Conservation (phyloP, 2,888 invertebrate genomes). For the Nephrocerus scutellatus region DNA sequence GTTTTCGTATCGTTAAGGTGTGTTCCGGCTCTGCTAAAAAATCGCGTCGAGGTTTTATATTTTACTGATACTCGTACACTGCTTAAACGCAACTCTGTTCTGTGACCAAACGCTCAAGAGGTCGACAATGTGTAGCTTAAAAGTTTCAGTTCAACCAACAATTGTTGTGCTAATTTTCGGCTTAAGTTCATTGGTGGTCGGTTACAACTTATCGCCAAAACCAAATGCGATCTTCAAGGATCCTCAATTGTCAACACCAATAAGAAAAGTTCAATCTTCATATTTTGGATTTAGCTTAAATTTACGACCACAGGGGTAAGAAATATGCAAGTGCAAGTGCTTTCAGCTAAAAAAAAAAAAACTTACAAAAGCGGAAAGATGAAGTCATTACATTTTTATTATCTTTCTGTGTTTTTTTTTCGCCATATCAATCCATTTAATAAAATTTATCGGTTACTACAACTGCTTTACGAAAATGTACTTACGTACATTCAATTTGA, state of each 20-base stretch:
- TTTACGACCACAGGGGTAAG: slow-evolving; percentile 41
- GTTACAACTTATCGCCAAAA: slow-evolving; percentile 44
- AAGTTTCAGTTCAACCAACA: no score
- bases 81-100: no score
- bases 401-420: slow-evolving; percentile 8
- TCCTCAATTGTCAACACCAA: slow-evolving; percentile 33
- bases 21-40: no score
- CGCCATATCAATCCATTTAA: slow-evolving; percentile 11
- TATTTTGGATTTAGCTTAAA: slow-evolving; percentile 43
- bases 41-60: no score
- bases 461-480: no score
- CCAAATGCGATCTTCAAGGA: slow-evolving; percentile 41
- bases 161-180: neutral
- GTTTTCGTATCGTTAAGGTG: no score
- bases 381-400: slow-evolving; percentile 11
- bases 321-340: slow-evolving; percentile 7
- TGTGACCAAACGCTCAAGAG: neutral
- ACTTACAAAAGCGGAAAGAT: slow-evolving; percentile 1
- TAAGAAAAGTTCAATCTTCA: slow-evolving; percentile 40
- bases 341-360: neutral
- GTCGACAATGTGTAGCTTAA: no score
- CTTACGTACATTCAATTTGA: no score
- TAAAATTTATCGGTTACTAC: no score
- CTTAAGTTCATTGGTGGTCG: slow-evolving; percentile 13
- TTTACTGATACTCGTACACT: no score